A percentile compares a stretch with the other conserved stretches of the same genome.
These are phyloP conservation scores for Gymnocypris eckloni DNA, from an alignment of 2,797 vertebrate species.

Conservation along the genomic window DNA sequence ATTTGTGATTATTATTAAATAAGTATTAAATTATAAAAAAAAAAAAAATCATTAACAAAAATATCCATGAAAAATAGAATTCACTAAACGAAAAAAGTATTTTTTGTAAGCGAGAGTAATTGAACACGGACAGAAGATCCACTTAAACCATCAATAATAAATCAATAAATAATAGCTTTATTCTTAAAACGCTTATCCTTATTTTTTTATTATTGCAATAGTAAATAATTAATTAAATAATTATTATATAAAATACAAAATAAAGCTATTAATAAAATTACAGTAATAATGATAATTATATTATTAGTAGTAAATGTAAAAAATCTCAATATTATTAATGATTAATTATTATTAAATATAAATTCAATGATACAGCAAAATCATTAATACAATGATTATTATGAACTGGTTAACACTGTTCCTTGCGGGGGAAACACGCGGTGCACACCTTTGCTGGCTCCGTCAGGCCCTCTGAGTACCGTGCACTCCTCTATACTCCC, in stretches of 20 bases:
- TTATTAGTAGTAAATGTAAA: background rate
- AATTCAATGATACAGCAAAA: background rate
- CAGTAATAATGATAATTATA: background rate
- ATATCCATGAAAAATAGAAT: background rate
- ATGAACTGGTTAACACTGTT: background rate
- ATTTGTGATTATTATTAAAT: too few relatives aligned
- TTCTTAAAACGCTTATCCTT: background rate
- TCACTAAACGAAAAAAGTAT: background rate
- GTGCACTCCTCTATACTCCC: constrained; percentile 98
- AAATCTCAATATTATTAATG: background rate
- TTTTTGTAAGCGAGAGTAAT: background rate
- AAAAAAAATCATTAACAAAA: too few relatives aligned
- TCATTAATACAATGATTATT: background rate
- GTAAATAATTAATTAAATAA: background rate
- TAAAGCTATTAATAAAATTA: background rate
- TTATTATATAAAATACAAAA: background rate
- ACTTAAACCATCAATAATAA: background rate
- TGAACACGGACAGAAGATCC: background rate
- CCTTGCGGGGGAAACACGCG: background rate
- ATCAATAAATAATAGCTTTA: background rate
- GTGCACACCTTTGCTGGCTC: constrained; percentile 92
- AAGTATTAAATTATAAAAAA: too few relatives aligned
- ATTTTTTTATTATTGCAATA: background rate
- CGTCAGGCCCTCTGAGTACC: constrained; percentile 92
- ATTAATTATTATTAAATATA: background rate